phyloP scores from a whole-genome alignment of 2,113 vertebrate species.

The Emydura subglobosa region DNA sequence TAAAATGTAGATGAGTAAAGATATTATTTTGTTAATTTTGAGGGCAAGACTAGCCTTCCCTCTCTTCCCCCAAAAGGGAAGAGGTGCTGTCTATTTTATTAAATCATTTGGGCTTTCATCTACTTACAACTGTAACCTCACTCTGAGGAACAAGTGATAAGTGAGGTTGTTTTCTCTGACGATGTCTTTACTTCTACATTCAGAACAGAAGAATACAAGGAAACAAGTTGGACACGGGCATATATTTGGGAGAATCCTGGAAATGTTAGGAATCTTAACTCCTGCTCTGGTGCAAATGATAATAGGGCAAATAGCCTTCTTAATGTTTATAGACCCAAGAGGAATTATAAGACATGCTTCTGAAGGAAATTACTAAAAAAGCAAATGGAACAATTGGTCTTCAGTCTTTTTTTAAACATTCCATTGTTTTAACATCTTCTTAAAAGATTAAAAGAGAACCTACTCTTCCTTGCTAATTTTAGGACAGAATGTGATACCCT shows the following conservation, averaged over 20 bases:
- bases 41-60: not conserved
- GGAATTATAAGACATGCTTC: not conserved
- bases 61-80: not conserved
- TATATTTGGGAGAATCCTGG: not conserved
- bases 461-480: not conserved
- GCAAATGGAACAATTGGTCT: not conserved
- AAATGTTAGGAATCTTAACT: too few relatives aligned
- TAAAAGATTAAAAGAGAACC: not conserved
- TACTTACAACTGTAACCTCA: not conserved
- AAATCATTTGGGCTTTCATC: not conserved
- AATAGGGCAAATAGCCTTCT: not conserved
- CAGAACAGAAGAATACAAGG: not conserved
- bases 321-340: not conserved
- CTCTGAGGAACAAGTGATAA: too few relatives aligned
- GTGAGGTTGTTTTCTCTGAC: not conserved
- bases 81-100: too few relatives aligned
- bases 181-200: not conserved
- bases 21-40: too few relatives aligned
- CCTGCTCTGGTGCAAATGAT: too few relatives aligned
- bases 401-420: slow-evolving; percentile 4
- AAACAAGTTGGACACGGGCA: not conserved
- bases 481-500: not conserved
- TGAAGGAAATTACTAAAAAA: slow-evolving; percentile 30
- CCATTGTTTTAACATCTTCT: not conserved
- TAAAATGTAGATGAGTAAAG: not conserved